Percentiles rank a stretch among this genome's conserved stretches.
phyloP scores from a whole-genome alignment of 1,140 invertebrate species.

The Trichonephila inaurata region DNA sequence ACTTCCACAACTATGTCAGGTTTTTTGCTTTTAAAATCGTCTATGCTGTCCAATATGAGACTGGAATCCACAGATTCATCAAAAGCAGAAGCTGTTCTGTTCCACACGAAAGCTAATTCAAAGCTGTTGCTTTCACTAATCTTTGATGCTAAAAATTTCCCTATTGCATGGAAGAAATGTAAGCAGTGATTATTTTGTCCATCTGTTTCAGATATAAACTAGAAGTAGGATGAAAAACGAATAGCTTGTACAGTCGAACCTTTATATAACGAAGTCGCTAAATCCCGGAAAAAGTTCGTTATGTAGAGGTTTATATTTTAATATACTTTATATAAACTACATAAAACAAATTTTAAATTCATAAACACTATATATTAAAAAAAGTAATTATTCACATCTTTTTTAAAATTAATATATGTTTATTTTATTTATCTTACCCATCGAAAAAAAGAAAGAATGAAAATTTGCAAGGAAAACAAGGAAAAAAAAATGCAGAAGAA shows the following conservation, averaged over 20 bases:
- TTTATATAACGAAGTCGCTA: no score
- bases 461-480: no score
- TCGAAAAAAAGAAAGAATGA: no score
- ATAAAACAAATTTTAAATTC: no score
- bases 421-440: no score
- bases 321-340: no score
- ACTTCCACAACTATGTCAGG: constrained; percentile 85
- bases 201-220: neutral
- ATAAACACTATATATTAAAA: no score
- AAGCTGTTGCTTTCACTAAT: constrained; percentile 79
- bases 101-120: constrained; percentile 84
- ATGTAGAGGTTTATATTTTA: no score
- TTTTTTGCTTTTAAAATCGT: constrained; percentile 79
- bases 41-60: constrained; percentile 80
- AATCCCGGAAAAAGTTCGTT: no score
- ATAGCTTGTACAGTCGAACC: neutral
- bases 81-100: constrained; percentile 80
- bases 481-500: no score
- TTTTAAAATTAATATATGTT: no score
- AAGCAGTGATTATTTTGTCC: neutral
- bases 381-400: no score
- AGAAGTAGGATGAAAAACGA: neutral
- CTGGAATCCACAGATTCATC: constrained; percentile 79
- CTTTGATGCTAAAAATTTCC: constrained; percentile 77
- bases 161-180: constrained; percentile 54